phyloP scores from a whole-genome alignment of 2,797 vertebrate species.

The Channa striata region DNA sequence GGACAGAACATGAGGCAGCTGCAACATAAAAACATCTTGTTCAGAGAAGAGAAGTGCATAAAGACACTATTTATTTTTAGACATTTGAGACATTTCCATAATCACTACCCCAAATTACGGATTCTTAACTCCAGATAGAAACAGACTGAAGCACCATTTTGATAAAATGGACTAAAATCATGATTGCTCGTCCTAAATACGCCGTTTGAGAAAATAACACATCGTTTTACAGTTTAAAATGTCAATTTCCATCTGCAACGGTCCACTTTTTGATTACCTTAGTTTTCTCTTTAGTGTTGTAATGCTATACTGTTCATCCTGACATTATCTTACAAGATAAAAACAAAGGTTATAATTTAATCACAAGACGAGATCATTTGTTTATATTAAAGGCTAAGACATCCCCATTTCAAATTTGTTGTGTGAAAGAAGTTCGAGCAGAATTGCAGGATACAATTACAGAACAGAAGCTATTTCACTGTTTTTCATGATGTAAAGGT shows the following conservation, averaged over 20 bases:
- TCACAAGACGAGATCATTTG: too few relatives aligned
- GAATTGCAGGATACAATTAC: neutral
- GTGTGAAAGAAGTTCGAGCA: neutral
- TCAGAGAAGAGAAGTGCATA: neutral
- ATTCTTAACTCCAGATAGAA: neutral
- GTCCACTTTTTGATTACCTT: neutral
- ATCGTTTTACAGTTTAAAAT: constrained; percentile 9
- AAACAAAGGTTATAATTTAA: too few relatives aligned
- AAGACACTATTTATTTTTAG: neutral
- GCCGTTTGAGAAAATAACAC: neutral
- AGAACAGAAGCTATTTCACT: constrained; percentile 1
- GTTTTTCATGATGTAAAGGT: neutral
- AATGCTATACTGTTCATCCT: too few relatives aligned
- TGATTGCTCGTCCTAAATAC: neutral
- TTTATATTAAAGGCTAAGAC: neutral
- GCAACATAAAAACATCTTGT: neutral
- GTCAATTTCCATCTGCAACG: neutral
- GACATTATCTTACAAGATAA: neutral
- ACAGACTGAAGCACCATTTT: neutral
- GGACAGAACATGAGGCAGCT: neutral
- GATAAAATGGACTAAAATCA: neutral
- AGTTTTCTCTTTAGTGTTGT: neutral
- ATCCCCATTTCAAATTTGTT: neutral
- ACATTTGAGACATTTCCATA: neutral
- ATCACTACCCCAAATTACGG: too few relatives aligned